Evolutionary conservation across 2,113 vertebrate species (phyloP), one percentile per base, ranked within the genome.

Genomic region (Manacus vitellinus): DNA sequence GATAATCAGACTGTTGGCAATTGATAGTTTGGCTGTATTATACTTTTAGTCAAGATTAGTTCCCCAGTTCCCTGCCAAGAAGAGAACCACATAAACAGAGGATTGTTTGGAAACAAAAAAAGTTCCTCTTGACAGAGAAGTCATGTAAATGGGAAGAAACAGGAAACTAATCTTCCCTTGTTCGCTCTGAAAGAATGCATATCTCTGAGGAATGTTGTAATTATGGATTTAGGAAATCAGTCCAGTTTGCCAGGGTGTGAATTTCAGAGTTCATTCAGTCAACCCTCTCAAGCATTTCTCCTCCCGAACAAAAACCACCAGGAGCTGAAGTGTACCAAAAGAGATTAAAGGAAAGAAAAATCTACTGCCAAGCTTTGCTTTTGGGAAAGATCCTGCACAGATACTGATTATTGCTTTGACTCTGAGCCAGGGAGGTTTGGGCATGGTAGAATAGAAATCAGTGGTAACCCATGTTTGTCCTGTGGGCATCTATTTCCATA

Each of bases 201-300:
- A 89, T 96, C 84, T 96, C 96, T 90, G 72, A 93, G 93, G 95
- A 95, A 96, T 93, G 93, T 75, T 89, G 95, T 85, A 94, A 97
- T 97, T 97, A 95, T 94, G 96, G 96, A 95, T 97, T 94, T 94
- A 95, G 95, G 87, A 96, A 96, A 96, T 95, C 94, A 76, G 94
- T 67, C 71, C 87, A 88, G 17, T 91, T 95, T 97, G 95, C 88
- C 44, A 65, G 94, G 91, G 93, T 96, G 97, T 97, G 95, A 95
- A 97, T 97, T 96, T 95, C 95, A 92, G 85, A 74, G 93, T 90
- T 94, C 92, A 95, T 94, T 95, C 96, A 97, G 88, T 94, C 94
- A 94, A 55, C 82, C 81, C 73, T 97, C 87, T 93, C 76, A 94
- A 95, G 93, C 93, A 94, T 96, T 94, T 89, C 67, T 91, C 58